Percentiles rank a stretch among this genome's conserved stretches.
Evolutionary conservation across 2,888 invertebrate genomes (phyloP).

Genomic region (Amphipyra berbera): DNA sequence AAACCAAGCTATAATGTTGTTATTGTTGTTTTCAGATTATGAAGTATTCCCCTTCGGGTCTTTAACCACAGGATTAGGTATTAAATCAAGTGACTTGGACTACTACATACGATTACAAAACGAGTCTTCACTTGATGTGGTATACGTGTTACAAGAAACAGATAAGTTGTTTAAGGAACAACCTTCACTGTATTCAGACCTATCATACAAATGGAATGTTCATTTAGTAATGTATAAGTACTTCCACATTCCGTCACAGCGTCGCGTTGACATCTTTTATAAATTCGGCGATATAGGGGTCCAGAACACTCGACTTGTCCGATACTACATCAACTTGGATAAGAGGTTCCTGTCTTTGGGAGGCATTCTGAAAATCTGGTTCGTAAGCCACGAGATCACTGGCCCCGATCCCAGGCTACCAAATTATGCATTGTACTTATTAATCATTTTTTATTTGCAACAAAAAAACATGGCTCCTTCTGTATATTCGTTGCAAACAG

Average conservation of each 20-base stretch:
- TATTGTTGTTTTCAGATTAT: conserved; percentile 36
- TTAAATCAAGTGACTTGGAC: conserved; percentile 57
- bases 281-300: neutral
- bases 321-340: conserved; percentile 48
- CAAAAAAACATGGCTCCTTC: conserved; percentile 30
- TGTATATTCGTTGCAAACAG: conserved; percentile 2
- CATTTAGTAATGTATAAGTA: conserved; percentile 12
- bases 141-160: conserved; percentile 24
- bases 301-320: conserved; percentile 21
- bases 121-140: conserved; percentile 5
- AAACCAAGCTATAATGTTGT: neutral
- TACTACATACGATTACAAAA: conserved; percentile 39
- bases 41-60: conserved; percentile 52
- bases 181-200: conserved; percentile 33
- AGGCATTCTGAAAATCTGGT: conserved; percentile 52
- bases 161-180: conserved; percentile 24
- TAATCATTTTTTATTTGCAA: conserved; percentile 59
- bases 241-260: conserved; percentile 25
- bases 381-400: conserved; percentile 11
- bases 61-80: conserved; percentile 48
- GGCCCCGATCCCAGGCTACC: neutral
- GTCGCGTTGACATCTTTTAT: conserved; percentile 7
- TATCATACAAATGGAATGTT: neutral
- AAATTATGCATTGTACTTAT: conserved; percentile 21
- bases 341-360: conserved; percentile 32